These are phyloP conservation scores for Siniperca obscura DNA, from an alignment of 2,797 vertebrate genomes.

Conservation along the genomic window DNA sequence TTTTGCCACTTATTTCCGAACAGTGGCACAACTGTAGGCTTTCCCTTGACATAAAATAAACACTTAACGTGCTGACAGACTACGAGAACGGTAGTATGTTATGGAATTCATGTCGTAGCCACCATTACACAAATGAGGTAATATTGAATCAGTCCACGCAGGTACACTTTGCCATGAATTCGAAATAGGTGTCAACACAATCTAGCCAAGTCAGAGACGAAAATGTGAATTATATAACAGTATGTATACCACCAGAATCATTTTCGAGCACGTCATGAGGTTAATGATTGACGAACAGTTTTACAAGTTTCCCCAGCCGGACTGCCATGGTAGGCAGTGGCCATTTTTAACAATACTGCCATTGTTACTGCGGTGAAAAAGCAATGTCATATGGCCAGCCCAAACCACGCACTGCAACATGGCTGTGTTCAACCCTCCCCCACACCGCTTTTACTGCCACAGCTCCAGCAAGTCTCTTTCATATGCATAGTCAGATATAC, in stretches of 20 bases:
- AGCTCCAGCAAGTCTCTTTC: conserved; percentile 12
- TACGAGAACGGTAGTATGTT: too few species aligned
- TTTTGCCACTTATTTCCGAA: not conserved
- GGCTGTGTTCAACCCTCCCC: conserved; percentile 54
- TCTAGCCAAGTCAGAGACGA: not conserved
- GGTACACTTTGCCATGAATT: not conserved
- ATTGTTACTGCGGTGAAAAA: conserved; percentile 69
- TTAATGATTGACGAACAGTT: conserved; percentile 28
- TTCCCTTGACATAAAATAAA: not conserved
- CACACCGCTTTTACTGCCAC: conserved; percentile 34
- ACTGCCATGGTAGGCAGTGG: conserved; percentile 29
- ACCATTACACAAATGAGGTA: not conserved
- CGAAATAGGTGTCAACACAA: not conserved
- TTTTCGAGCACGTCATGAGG: conserved; percentile 38
- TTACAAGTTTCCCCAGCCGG: conserved; percentile 50
- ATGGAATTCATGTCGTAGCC: not conserved
- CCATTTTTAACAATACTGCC: conserved; percentile 58
- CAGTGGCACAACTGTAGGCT: not conserved
- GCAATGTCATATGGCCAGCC: conserved; percentile 67
- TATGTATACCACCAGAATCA: not conserved
- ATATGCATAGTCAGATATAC: not conserved
- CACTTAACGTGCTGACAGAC: too few species aligned
- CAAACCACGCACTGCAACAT: conserved; percentile 57
- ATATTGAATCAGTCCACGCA: not conserved
- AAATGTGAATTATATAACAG: too few species aligned